Base-by-base conservation (phyloP, 2,888 invertebrate genomes). In the Ormyrus pomaceus region DNA sequence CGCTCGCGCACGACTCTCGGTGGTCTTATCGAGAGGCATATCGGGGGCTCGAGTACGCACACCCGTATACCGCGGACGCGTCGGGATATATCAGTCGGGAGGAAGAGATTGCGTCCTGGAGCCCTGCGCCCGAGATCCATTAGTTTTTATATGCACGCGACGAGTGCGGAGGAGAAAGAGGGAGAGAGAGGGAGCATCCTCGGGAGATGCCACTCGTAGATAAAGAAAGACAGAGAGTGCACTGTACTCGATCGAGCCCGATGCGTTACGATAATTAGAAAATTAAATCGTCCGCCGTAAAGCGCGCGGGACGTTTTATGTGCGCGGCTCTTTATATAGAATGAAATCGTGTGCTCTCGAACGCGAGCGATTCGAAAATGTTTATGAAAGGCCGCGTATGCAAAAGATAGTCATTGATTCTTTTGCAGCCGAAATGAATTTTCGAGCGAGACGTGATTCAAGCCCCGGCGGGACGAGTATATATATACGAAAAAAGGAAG, bases 181-280 rank as follows among this genome's bases (percentile, higher is more conserved):
- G 55, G 65, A 55, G 65, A 68, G 34, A 56, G 72, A 84, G 82
- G 83, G 82, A 79, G 83, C 84, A n/a, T 72, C 75, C 83, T 83
- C 83, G 84, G 34, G 82, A 87, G 87, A 87, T 88, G 85, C 86
- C 84, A 84, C 85, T 80, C 83, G 83, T 84, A 87, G 88, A 88
- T 88, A 88, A 86, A 46, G 11, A 50, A 46, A 13, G 74, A 50
- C 19, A 64, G 55, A 55, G 62, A 51, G 62, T 34, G 64, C 83
- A 82, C 19, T 19, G 2, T 83, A 79, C 81, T 81, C 84, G 84
- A 84, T 82, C 82, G 84, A 83, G 84, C 83, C 82, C 84, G 82
- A 76, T 83, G 84, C 83, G 84, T 84, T 82, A 84, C 87, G 86
- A 89, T 90, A 88, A 90, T 89, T 89, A 88, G 88, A 89, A 89